A percentile compares a stretch with the other conserved stretches of the same genome.
Conservation (phyloP, 2,888 invertebrate species). For the Lucinisca nassula region DNA sequence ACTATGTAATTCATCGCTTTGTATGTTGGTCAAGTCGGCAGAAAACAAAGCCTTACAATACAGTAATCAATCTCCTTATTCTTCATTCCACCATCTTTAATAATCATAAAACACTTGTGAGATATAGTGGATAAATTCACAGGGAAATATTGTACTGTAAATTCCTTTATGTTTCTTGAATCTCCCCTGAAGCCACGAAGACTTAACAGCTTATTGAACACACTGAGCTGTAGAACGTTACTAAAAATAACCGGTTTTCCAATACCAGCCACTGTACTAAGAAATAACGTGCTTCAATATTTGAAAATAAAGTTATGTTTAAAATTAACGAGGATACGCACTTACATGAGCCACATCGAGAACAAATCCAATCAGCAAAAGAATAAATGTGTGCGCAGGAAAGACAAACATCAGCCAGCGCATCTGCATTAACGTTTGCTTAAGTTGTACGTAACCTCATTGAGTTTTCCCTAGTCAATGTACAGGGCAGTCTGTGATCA, state of each 20-base stretch:
- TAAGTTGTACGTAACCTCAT: too few species aligned
- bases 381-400: too few species aligned
- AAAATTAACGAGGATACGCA: too few species aligned
- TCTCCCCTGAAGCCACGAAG: background rate
- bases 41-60: background rate
- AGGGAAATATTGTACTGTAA: background rate
- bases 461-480: too few species aligned
- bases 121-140: background rate
- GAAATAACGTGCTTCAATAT: too few species aligned
- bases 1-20: background rate
- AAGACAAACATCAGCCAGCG: too few species aligned
- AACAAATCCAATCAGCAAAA: too few species aligned
- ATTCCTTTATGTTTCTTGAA: background rate
- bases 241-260: slow-evolving; percentile 8
- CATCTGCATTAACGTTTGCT: too few species aligned
- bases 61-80: background rate
- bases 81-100: background rate
- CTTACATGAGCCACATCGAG: too few species aligned
- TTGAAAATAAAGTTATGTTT: too few species aligned
- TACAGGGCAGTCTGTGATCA: too few species aligned
- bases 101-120: background rate
- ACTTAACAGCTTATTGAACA: background rate
- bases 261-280: background rate
- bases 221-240: background rate
- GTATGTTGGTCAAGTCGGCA: background rate